Evolutionary conservation across 2,113 vertebrate genomes (phyloP), one percentile per base, ranked within the genome.

Genomic region (Nerophis ophidion): DNA sequence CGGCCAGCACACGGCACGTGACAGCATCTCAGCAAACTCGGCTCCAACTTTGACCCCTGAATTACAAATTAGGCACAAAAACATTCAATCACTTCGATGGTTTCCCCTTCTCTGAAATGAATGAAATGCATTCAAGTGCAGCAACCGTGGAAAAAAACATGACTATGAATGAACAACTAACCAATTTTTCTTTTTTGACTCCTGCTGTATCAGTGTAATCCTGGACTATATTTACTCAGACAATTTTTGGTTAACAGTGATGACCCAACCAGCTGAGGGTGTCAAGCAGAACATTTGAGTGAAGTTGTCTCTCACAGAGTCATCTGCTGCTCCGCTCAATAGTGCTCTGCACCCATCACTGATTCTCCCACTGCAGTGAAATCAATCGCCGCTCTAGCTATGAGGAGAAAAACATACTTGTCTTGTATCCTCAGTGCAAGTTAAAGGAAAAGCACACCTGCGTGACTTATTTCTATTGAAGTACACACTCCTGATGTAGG

Each of bases 21-120:
- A 81, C 94, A 94, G 88, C 96, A 99, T 38, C 89, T 90, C 79
- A 87, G 63, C 74, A 98, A 85, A 65, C 95, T 92, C 73, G 90
- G 89, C 77, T 98, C 93, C 73, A 91, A 64, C 71, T 79, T 89
- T 0, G 12, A 26, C 45, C 91, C 93, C 95, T 98, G 86, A 9
- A 74, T 70, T 57, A 77, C 12, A 75, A 19, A 65, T 42, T 17
- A 60, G 7, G 38, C 9, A 69, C 19, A 59, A 13, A 26, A 36
- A 38, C 7, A 1, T 33, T 11, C 14, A 15, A 70, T 1, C 49
- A 2, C 54, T 1, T n/a, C 8, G 2, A 15, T 12, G 2, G 13
- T 6, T 33, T 47, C 3, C n/a, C n/a, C 6, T 48, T 48, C 16
- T 48, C n/a, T 15, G 15, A 48, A 48, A 15, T 8, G 15, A 48